These are phyloP conservation scores for Peromyscus attwateri DNA, from an alignment of 2,797 vertebrate species.

Conservation along the genomic window DNA sequence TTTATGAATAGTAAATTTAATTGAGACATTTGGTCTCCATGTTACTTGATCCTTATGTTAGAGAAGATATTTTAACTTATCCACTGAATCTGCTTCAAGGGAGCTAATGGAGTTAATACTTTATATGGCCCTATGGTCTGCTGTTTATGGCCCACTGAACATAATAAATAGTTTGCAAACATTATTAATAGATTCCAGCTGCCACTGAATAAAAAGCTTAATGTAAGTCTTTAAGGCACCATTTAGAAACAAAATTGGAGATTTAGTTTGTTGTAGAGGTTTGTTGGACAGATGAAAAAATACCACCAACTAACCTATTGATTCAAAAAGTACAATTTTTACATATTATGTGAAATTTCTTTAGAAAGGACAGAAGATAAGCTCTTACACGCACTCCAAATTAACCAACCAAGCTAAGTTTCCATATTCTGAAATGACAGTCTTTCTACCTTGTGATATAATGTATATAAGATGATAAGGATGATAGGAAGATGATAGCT, in stretches of 20 bases:
- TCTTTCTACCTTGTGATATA: background rate
- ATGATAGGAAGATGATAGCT: background rate
- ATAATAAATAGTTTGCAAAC: background rate
- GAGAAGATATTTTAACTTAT: background rate
- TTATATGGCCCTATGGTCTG: background rate
- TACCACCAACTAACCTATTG: background rate
- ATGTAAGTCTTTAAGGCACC: background rate
- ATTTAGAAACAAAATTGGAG: background rate
- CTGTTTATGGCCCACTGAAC: background rate
- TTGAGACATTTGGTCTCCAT: background rate
- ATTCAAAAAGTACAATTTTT: background rate
- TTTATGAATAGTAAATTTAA: background rate
- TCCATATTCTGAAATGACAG: background rate
- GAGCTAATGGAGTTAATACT: background rate
- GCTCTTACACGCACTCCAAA: fast-evolving
- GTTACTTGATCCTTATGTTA: background rate
- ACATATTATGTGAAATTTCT: background rate
- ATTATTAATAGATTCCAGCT: background rate
- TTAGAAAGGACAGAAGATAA: background rate
- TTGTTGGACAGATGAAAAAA: background rate
- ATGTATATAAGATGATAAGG: background rate
- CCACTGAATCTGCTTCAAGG: background rate
- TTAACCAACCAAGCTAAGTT: background rate
- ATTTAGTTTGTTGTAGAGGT: background rate
- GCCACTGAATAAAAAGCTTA: background rate